Evolutionary conservation across 2,888 invertebrate species (phyloP).

Genomic region (Theodoxus fluviatilis): DNA sequence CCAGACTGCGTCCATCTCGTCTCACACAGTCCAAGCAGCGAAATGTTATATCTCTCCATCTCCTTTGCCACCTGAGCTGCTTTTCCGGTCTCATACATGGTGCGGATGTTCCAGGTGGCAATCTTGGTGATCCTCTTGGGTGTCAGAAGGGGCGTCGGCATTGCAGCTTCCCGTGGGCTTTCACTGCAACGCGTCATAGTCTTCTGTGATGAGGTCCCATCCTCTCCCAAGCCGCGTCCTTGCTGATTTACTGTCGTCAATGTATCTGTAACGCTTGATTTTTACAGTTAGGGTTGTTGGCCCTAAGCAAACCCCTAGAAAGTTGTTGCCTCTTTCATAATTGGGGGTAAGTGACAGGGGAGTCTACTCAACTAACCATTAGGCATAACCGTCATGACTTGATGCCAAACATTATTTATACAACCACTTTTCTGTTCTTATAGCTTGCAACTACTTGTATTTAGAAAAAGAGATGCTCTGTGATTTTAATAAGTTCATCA

Average conservation of each 20-base stretch:
- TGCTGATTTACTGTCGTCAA: constrained; percentile 1
- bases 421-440: too few relatives aligned
- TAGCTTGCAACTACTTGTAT: too few relatives aligned
- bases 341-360: too few relatives aligned
- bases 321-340: too few relatives aligned
- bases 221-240: neutral
- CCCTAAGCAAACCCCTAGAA: neutral
- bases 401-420: too few relatives aligned
- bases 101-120: constrained; percentile 6
- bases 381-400: too few relatives aligned
- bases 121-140: neutral
- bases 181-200: constrained; percentile 3
- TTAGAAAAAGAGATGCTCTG: too few relatives aligned
- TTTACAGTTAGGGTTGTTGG: neutral
- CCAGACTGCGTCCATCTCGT: constrained; percentile 7
- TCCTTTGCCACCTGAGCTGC: neutral
- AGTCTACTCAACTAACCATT: too few relatives aligned
- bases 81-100: constrained; percentile 13
- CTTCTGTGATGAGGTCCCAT: neutral
- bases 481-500: too few relatives aligned
- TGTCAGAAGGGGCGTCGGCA: constrained; percentile 13
- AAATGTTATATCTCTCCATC: constrained; percentile 5
- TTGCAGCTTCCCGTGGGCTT: constrained; percentile 17
- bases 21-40: neutral
- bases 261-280: constrained; percentile 4